Percentiles rank a stretch among this genome's conserved stretches.
Evolutionary conservation across 1,140 invertebrate genomes (phyloP).

Genomic region (Chironomus striatipennis): DNA sequence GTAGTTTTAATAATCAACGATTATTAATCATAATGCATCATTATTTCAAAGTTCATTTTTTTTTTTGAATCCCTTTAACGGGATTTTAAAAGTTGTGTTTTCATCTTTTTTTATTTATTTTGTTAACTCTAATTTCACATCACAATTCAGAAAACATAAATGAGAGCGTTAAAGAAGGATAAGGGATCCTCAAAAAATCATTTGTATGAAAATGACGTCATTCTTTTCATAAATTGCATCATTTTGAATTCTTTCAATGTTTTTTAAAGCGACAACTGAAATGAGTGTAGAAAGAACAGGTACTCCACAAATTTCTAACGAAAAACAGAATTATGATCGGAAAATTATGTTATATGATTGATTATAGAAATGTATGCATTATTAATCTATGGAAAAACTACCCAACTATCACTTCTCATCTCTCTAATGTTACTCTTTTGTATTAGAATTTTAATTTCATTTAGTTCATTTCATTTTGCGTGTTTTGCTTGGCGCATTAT

Average conservation of each 20-base stretch:
- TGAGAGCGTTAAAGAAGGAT: neutral
- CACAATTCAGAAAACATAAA: constrained; percentile 7
- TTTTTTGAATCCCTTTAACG: neutral
- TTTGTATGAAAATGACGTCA: neutral
- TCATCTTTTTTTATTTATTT: neutral
- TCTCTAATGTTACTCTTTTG: no score
- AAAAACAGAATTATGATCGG: neutral
- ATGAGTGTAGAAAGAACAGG: neutral
- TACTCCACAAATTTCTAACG: neutral
- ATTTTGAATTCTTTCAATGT: neutral
- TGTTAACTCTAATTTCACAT: constrained; percentile 19
- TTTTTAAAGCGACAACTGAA: neutral
- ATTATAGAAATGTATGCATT: no score
- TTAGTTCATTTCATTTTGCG: no score
- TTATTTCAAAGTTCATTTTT: constrained; percentile 15
- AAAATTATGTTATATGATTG: neutral
- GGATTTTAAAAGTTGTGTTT: neutral
- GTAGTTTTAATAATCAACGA: neutral
- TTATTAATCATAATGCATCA: neutral
- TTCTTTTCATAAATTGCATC: neutral
- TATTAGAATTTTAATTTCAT: no score
- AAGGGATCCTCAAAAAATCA: neutral
- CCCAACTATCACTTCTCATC: no score
- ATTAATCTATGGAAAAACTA: no score
- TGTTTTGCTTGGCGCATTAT: no score